Evolutionary conservation across 2,888 invertebrate species (phyloP).

Genomic region (Mactromeris polynyma): DNA sequence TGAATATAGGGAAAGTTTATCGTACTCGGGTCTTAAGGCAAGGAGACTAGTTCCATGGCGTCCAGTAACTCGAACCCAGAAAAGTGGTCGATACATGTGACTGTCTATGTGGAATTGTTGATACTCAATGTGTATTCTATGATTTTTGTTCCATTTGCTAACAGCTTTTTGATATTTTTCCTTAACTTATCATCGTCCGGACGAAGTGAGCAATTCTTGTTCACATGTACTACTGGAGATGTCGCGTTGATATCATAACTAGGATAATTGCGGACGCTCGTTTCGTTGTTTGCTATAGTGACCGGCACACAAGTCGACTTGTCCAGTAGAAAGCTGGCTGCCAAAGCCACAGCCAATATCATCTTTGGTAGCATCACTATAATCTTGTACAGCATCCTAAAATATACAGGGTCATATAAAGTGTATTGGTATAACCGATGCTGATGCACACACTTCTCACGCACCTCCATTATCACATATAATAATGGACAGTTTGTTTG

Average conservation of each 20-base stretch:
- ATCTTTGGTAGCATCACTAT: too few species aligned
- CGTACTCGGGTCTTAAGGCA: slow-evolving; percentile 79
- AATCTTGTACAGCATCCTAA: too few species aligned
- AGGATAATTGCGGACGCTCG: neutral
- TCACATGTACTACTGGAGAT: neutral
- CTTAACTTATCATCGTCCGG: neutral
- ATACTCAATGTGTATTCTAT: neutral
- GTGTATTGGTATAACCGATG: too few species aligned
- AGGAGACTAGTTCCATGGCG: slow-evolving; percentile 78
- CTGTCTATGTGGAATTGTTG: slow-evolving; percentile 23
- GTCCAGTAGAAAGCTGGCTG: too few species aligned
- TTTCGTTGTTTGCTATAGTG: neutral
- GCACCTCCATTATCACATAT: too few species aligned
- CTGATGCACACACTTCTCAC: too few species aligned
- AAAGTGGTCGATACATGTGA: slow-evolving; percentile 46
- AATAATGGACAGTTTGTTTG: too few species aligned
- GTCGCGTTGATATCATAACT: neutral
- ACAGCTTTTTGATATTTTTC: neutral
- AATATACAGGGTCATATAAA: too few species aligned
- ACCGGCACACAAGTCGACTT: neutral
- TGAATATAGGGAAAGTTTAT: slow-evolving; percentile 73
- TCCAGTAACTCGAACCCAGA: slow-evolving; percentile 73
- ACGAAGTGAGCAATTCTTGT: slow-evolving; percentile 1
- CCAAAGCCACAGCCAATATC: neutral
- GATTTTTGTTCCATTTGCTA: neutral